Percentiles rank a stretch among this genome's conserved stretches.
These are phyloP conservation scores for Nesogale talazaci DNA, from an alignment of 2,113 vertebrate species.

Conservation along the genomic window DNA sequence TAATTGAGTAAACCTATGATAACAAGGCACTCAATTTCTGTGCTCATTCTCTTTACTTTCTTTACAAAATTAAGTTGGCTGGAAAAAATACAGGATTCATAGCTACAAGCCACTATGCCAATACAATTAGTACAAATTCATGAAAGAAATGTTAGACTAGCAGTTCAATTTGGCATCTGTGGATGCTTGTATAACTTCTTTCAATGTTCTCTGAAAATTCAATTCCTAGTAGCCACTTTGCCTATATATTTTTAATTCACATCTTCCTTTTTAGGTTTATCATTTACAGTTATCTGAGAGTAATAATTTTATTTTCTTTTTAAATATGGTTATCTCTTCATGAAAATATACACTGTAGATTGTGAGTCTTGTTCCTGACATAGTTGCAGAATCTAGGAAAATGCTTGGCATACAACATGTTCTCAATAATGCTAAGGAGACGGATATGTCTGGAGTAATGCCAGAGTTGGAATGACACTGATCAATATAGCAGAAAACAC, in stretches of 20 bases:
- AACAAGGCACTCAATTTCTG: neutral
- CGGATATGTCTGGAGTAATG: too few relatives aligned
- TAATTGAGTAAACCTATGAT: neutral
- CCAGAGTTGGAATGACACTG: too few relatives aligned
- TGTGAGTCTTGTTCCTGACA: too few relatives aligned
- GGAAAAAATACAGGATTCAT: neutral
- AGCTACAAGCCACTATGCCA: neutral
- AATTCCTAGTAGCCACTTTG: neutral
- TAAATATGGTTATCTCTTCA: too few relatives aligned
- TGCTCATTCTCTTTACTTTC: neutral
- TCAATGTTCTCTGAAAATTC: neutral
- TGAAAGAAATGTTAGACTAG: neutral
- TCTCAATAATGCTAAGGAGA: too few relatives aligned
- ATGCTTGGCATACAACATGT: too few relatives aligned
- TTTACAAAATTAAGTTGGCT: neutral
- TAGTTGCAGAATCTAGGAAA: too few relatives aligned
- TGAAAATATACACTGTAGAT: too few relatives aligned
- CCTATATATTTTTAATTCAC: neutral
- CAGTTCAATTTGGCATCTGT: neutral
- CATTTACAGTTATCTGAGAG: too few relatives aligned
- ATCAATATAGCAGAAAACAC: too few relatives aligned
- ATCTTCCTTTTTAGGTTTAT: too few relatives aligned
- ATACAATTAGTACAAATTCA: neutral
- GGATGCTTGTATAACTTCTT: neutral
- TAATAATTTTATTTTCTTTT: too few relatives aligned